These are phyloP conservation scores for Crematogaster levior DNA, from an alignment of 2,888 invertebrate genomes.

Conservation along the genomic window DNA sequence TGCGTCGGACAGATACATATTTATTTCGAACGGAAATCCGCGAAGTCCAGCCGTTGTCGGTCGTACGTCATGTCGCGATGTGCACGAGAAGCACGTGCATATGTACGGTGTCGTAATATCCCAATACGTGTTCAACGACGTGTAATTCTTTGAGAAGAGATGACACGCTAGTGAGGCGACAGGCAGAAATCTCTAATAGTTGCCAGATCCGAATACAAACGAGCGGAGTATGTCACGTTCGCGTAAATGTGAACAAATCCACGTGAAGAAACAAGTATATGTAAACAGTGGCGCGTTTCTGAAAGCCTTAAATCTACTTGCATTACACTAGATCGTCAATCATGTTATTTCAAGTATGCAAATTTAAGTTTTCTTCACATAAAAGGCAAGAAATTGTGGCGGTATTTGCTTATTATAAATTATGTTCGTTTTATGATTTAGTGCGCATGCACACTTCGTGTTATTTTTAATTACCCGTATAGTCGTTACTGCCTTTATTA, in stretches of 20 bases:
- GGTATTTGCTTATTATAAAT: background rate
- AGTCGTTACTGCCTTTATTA: too few relatives aligned
- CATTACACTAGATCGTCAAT: background rate
- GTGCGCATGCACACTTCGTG: too few relatives aligned
- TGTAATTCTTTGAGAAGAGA: constrained; percentile 39
- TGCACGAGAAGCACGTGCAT: constrained; percentile 36
- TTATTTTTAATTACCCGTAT: too few relatives aligned
- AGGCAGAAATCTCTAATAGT: constrained; percentile 33
- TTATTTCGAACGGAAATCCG: constrained; percentile 78
- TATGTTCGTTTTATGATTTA: background rate
- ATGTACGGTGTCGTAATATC: background rate
- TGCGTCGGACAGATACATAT: constrained; percentile 68
- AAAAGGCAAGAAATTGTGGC: too few relatives aligned
- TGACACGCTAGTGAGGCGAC: background rate
- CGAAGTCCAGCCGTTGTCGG: constrained; percentile 66
- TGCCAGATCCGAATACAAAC: constrained; percentile 4
- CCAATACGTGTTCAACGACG: constrained; percentile 32
- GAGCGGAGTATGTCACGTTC: constrained; percentile 13
- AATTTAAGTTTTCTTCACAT: background rate
- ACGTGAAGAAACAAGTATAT: background rate
- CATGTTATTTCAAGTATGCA: background rate
- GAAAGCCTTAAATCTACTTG: background rate
- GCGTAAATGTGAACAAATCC: constrained; percentile 9
- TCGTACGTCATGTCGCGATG: constrained; percentile 69
- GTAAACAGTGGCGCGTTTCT: background rate